These are phyloP conservation scores for Stercorarius parasiticus DNA, from an alignment of 2,113 vertebrate genomes.

Conservation along the genomic window DNA sequence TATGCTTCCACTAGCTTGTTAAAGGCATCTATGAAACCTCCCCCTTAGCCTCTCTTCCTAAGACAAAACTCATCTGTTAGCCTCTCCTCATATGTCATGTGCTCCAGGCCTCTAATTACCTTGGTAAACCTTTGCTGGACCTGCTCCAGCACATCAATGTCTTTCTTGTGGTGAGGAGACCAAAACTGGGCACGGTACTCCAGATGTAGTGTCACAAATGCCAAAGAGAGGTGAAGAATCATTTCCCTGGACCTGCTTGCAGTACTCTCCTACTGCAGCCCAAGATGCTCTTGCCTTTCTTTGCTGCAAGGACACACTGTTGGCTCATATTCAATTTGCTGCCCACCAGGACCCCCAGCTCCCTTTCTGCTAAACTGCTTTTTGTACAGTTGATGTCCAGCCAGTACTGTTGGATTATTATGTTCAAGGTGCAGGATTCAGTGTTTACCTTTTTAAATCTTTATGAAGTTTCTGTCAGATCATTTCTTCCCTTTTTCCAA, in stretches of 20 bases:
- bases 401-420: background rate
- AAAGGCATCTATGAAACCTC: background rate
- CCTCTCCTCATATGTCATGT: background rate
- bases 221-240: background rate
- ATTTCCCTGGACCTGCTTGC: background rate
- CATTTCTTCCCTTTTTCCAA: background rate
- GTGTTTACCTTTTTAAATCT: background rate
- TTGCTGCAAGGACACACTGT: background rate
- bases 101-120: background rate
- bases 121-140: background rate
- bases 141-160: background rate
- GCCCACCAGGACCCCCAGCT: background rate
- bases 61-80: background rate
- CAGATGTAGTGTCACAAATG: background rate
- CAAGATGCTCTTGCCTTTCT: background rate
- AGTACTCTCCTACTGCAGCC: background rate
- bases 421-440: background rate
- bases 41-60: background rate
- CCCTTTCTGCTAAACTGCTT: background rate
- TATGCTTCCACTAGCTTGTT: background rate
- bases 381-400: background rate
- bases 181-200: background rate
- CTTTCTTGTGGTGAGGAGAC: background rate
- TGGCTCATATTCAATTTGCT: background rate
- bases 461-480: background rate